Evolutionary conservation across 2,113 vertebrate genomes (phyloP), one percentile per base, ranked within the genome.

Genomic region (Indicator maculatus): DNA sequence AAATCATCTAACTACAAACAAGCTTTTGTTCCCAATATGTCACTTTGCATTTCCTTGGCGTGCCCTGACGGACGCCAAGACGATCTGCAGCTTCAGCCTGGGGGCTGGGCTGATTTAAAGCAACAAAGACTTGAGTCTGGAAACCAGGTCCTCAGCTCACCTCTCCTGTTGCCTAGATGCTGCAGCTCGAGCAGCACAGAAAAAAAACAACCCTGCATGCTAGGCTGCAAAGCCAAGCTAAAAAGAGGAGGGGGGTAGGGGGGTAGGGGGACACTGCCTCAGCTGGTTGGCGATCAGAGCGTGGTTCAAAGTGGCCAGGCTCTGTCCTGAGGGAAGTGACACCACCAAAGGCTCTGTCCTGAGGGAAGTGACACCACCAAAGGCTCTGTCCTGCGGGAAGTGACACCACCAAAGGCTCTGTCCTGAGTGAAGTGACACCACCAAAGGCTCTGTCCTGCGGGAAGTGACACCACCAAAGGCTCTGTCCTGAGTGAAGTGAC

Each of bases 81-180:
- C 27, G 15, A 81, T 36, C 58, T 8, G 65, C 61, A 45, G 53
- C 19, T 90, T 83, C 31, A 30, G 39, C 56, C 0, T 31, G 33
- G 73, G 75, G 31, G 47, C 30, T 90, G 76, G 69, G 66, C 28
- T 77, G n/a, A 60, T 9, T 1, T 21, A 16, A 38, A 38, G 19
- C 60, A 18, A 4, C 45, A 67, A 75, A 95, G 77, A 60, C 38
- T 64, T 58, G 55, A 74, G 72, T 67, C 15, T 61, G 87, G 91
- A 96, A 96, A 91, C 67, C 86, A 90, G 90, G 95, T 95, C 89
- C 86, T 96, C 94, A 94, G 88, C 90, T 96, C 93, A 92, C 81
- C 94, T 91, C 90, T 36, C 50, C 12, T 5, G 59, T 83, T 97
- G 93, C 88, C 93, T 93, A 89, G 96, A 97, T 0, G 13, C 91